A percentile compares a stretch with the other conserved stretches of the same genome.
Conservation (phyloP, 2,797 vertebrate genomes). For the Lagodon rhomboides region DNA sequence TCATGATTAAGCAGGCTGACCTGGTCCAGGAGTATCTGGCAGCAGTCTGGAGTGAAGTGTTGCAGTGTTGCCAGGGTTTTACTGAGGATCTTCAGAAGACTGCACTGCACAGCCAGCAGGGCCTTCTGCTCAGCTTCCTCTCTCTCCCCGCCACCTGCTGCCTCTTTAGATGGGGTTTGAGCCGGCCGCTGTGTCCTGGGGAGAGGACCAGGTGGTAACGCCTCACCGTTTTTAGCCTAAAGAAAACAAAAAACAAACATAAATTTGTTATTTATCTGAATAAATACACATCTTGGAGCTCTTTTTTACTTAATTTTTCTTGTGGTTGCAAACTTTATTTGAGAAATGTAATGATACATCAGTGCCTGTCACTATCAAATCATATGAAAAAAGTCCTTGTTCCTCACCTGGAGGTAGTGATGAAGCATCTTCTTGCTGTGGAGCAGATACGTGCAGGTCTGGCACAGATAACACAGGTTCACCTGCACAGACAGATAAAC, state of each 20-base stretch:
- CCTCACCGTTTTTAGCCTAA: slow-evolving; percentile 93
- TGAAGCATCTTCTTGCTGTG: slow-evolving; percentile 99
- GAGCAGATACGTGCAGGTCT: slow-evolving; percentile 97
- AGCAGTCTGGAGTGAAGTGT: slow-evolving; percentile 97
- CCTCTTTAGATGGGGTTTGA: slow-evolving; percentile 86
- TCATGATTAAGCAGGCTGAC: slow-evolving; percentile 69
- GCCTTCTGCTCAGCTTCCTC: slow-evolving; percentile 93
- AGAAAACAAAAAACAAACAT: neutral
- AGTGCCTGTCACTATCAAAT: neutral
- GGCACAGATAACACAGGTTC: slow-evolving; percentile 96
- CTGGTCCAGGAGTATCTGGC: slow-evolving; percentile 98
- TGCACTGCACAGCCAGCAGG: slow-evolving; percentile 92
- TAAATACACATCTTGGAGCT: neutral
- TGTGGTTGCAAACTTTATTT: too few relatives aligned
- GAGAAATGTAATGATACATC: neutral
- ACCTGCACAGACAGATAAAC: slow-evolving; percentile 83
- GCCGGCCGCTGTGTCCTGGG: slow-evolving; percentile 86
- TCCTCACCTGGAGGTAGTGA: slow-evolving; percentile 95
- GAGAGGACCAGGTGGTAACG: slow-evolving; percentile 86
- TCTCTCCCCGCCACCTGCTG: slow-evolving; percentile 80
- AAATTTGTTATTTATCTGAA: neutral
- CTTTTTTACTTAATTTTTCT: neutral
- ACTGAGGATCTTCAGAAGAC: slow-evolving; percentile 97
- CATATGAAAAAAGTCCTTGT: neutral
- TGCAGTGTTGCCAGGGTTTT: slow-evolving; percentile 94